Evolutionary conservation across 1,140 invertebrate species (phyloP), one percentile per base, ranked within the genome.

Genomic region (Sitodiplosis mosellana): DNA sequence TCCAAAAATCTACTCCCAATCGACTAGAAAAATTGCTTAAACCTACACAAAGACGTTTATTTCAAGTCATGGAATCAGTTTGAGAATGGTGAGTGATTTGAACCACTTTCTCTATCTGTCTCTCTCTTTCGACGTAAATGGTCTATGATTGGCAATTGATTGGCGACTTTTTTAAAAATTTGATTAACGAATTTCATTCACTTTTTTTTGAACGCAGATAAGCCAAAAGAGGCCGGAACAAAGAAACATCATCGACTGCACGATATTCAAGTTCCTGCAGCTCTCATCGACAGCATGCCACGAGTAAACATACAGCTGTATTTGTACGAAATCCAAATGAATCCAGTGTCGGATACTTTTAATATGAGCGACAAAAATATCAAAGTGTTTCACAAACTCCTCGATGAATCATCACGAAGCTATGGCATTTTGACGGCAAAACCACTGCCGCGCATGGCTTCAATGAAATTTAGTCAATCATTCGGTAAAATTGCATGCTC

Each of bases 381-480:
- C 42, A 15, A 56, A 46, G 52, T 73, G 44, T 64, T 65, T 42
- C 51, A 65, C 1, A 55, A 65, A 4, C 33, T 55, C 19, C 71
- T 1, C n/a, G n/a, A n/a, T 45, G 50, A 48, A 48, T 57, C 7
- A 14, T 38, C 14, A 8, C 56, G 60, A 2, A 68, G 70, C 17
- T 82, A 65, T 58, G 79, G 70, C 0, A 63, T 84, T 15, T 52
- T 83, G 2, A 72, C 78, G 0, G 52, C 65, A 1, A 72, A 76
- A 5, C 56, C 55, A 12, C 57, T 83, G 43, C 74, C 76, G 2
- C 53, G 62, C n/a, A 49, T 80, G 37, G 75, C 74, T 43, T 61
- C 70, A 42, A 97, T 97, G 71, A 85, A 91, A 0, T 73, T 94
- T 46, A 97, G 82, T 59, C 78, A 88, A 42, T 74, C 80, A 17